These are phyloP conservation scores for Galaxias olidus DNA, from an alignment of 2,797 vertebrate species.

Conservation along the genomic window DNA sequence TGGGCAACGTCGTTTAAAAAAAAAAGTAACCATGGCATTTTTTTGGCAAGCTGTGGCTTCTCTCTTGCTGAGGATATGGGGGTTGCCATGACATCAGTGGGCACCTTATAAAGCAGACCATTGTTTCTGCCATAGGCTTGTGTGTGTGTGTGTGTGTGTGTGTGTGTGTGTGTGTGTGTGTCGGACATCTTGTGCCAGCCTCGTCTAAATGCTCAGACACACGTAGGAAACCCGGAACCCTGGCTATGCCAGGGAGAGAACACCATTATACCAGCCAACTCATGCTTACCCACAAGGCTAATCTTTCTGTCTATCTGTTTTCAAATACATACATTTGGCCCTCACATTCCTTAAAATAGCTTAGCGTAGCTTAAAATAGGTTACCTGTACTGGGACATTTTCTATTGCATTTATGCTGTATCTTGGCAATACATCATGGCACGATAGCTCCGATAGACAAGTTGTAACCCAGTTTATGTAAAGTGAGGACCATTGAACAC, in stretches of 20 bases:
- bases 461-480: too few relatives aligned
- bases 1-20: slow-evolving; percentile 73
- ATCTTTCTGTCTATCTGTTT: background rate
- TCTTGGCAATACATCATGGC: too few relatives aligned
- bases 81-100: slow-evolving; percentile 80
- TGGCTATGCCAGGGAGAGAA: slow-evolving; percentile 43
- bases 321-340: slow-evolving; percentile 15
- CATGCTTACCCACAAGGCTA: slow-evolving; percentile 28
- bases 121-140: slow-evolving; percentile 46
- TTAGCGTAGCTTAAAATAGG: slow-evolving; percentile 35
- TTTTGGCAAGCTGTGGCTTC: slow-evolving; percentile 74
- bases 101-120: slow-evolving; percentile 79
- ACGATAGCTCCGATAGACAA: too few relatives aligned
- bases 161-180: slow-evolving; percentile 30
- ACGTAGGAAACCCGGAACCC: slow-evolving; percentile 63
- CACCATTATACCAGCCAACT: slow-evolving; percentile 54
- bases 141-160: slow-evolving; percentile 20
- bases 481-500: too few relatives aligned
- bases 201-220: slow-evolving; percentile 64
- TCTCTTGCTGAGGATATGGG: slow-evolving; percentile 75
- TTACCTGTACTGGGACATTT: too few relatives aligned
- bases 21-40: slow-evolving; percentile 83
- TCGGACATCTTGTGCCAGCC: slow-evolving; percentile 64
- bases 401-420: too few relatives aligned
- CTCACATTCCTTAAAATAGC: slow-evolving; percentile 13